These are phyloP conservation scores for Latrodectus geometricus DNA, from an alignment of 1,140 invertebrate species.

Conservation along the genomic window DNA sequence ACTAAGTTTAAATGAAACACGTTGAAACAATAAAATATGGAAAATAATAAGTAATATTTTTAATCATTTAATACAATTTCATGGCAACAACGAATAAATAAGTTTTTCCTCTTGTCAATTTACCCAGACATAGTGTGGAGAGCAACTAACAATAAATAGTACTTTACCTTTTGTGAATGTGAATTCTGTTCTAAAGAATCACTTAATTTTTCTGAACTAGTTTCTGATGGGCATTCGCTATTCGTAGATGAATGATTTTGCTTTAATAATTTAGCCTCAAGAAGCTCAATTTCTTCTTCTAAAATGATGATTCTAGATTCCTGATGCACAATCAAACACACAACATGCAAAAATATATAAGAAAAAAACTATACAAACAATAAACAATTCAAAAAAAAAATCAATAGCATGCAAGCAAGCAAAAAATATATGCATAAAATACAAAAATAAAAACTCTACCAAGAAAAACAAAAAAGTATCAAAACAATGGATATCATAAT, in stretches of 20 bases:
- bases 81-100: no score
- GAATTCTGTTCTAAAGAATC: no score
- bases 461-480: background rate
- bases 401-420: background rate
- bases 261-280: conserved; percentile 19
- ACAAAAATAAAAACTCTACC: background rate
- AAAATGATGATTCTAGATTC: conserved; percentile 50
- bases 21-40: no score
- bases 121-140: no score
- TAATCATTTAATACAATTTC: no score
- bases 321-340: conserved; percentile 2
- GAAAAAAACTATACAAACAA: background rate
- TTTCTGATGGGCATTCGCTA: background rate
- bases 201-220: background rate
- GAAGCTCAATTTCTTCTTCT: conserved; percentile 38
- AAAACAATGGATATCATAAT: no score
- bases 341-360: background rate
- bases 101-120: no score
- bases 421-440: background rate
- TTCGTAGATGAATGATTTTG: background rate
- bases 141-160: no score
- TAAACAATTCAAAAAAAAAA: background rate
- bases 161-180: no score
- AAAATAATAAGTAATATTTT: no score
- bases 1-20: no score